Conservation (phyloP, 2,797 vertebrate species). For the Hydrocynus forskahlii region DNA sequence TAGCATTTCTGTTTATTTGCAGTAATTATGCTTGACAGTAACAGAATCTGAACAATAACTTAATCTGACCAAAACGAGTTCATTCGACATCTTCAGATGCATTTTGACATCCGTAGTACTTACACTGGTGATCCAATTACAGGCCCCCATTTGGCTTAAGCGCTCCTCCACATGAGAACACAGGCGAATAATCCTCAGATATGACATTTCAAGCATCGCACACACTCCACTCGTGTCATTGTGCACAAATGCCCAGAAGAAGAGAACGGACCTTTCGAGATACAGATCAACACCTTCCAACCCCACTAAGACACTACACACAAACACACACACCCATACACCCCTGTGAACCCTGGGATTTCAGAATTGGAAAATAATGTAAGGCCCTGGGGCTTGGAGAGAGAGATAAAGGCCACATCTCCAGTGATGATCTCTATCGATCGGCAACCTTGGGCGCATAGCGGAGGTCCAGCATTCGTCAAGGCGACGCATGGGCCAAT, state of each 20-base stretch:
- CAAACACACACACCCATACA: not conserved
- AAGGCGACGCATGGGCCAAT: constrained; percentile 75
- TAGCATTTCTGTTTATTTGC: no score
- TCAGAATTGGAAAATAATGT: constrained; percentile 78
- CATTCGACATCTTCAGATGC: no score
- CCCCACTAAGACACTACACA: not conserved
- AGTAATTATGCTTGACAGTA: no score
- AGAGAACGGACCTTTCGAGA: constrained; percentile 18
- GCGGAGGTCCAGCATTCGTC: constrained; percentile 80
- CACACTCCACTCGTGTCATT: constrained; percentile 27
- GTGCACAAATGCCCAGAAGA: constrained; percentile 50
- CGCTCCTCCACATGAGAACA: constrained; percentile 36
- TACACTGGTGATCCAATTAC: constrained; percentile 43
- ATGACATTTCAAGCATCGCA: constrained; percentile 32
- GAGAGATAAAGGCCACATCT: constrained; percentile 83
- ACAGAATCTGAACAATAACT: no score
- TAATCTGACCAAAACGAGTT: no score
- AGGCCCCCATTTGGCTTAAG: constrained; percentile 30
- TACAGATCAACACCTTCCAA: constrained; percentile 27
- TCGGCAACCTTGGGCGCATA: constrained; percentile 79
- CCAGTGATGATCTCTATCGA: constrained; percentile 84
- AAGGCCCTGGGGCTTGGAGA: constrained; percentile 73
- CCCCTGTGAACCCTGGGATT: constrained; percentile 65
- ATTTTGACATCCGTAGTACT: not conserved
- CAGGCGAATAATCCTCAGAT: constrained; percentile 39